Evolutionary conservation across 2,888 invertebrate genomes (phyloP).

Genomic region (Zele albiditarsus): DNA sequence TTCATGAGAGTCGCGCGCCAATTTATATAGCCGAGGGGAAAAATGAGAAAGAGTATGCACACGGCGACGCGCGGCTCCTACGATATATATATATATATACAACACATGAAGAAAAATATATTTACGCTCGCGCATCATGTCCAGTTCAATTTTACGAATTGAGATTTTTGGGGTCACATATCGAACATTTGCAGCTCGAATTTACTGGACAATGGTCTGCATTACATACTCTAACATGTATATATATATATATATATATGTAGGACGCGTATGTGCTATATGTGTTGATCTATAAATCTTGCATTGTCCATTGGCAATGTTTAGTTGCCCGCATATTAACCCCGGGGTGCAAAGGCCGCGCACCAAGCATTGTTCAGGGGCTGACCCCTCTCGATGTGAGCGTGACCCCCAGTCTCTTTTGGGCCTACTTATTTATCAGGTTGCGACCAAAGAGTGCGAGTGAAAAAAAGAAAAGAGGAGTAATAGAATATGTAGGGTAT

Average conservation of each 20-base stretch:
- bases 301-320: constrained; percentile 69
- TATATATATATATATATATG: background rate
- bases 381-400: constrained; percentile 66
- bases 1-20: background rate
- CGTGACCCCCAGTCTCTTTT: constrained; percentile 59
- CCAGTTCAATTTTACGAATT: constrained; percentile 35
- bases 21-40: background rate
- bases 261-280: constrained; percentile 48
- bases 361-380: constrained; percentile 64
- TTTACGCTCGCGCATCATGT: background rate
- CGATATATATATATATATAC: background rate
- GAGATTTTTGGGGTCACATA: constrained; percentile 28
- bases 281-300: constrained; percentile 70
- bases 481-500: background rate
- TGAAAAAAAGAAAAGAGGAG: constrained; percentile 21
- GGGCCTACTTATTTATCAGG: constrained; percentile 67
- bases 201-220: constrained; percentile 48
- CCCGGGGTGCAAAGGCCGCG: constrained; percentile 69
- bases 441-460: constrained; percentile 54
- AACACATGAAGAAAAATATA: background rate
- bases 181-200: background rate
- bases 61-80: background rate
- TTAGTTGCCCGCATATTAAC: constrained; percentile 73
- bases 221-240: background rate
- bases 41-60: constrained; percentile 6